phyloP scores from a whole-genome alignment of 2,113 vertebrate genomes.

The Uria lomvia region DNA sequence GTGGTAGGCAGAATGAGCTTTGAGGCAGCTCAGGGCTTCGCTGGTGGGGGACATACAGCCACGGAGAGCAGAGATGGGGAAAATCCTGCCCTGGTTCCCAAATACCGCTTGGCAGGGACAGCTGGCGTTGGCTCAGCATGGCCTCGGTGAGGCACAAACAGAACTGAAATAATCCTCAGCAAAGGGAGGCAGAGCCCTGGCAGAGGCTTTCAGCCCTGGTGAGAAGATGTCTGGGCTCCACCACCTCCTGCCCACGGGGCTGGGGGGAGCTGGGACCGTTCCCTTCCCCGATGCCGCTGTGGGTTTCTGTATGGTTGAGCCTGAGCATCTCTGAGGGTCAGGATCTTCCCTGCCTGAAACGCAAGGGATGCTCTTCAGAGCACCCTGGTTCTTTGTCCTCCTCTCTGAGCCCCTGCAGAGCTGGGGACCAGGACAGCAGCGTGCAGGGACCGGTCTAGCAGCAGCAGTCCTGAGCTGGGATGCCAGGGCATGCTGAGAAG shows the following conservation, averaged over 20 bases:
- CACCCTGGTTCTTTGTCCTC: neutral
- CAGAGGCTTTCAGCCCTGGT: neutral
- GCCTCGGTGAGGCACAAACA: neutral
- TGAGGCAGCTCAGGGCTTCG: neutral
- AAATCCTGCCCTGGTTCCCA: neutral
- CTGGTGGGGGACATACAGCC: neutral
- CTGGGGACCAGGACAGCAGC: neutral
- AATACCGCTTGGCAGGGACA: neutral
- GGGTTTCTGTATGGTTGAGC: neutral
- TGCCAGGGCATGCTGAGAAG: neutral
- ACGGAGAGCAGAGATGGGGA: neutral
- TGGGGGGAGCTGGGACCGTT: neutral
- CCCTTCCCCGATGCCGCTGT: rapidly evolving
- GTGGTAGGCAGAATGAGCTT: neutral
- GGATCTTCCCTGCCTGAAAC: neutral
- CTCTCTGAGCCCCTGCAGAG: neutral
- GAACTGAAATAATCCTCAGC: neutral
- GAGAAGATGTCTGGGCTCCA: neutral
- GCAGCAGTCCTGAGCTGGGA: rapidly evolving
- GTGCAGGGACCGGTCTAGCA: rapidly evolving
- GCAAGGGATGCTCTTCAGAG: neutral
- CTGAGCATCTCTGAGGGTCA: neutral
- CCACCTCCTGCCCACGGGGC: rapidly evolving
- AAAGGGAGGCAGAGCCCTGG: neutral
- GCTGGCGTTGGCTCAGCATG: neutral